Base-by-base conservation (phyloP, 2,888 invertebrate genomes). In the Chloromyia formosa region DNA sequence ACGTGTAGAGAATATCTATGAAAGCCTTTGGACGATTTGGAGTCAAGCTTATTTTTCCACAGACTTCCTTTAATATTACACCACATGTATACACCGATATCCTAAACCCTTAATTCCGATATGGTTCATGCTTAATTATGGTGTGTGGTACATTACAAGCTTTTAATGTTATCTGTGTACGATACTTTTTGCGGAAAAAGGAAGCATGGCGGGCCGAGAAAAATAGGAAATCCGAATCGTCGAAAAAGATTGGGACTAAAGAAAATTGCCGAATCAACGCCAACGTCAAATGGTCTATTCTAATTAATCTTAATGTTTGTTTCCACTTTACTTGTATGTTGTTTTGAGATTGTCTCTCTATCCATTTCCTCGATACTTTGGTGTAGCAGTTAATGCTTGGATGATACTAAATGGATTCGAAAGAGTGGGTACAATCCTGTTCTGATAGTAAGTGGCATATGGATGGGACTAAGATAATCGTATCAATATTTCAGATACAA, bases 241-340 rank as follows among this genome's bases (percentile, higher is more conserved):
- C 23, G 23, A 23, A 23, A 23, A 23, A 60, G 23, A 60, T 60
- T 60, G 14, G 1, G 27, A 12, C 60, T 60, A 22, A 23, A 23
- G 14, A 23, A 60, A 60, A 60, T 60, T 60, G 60, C 60, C 60
- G 60, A 60, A 60, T 60, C 60, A 60, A 60, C 23, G 60, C 60
- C 23, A 60, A 60, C 18, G 14, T 18, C 3, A 66, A 66, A 45
- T 66, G 66, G 66, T 20, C 45, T 18, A 20, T 66, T 45, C 42
- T 66, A 66, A 66, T 66, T 66, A 66, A 66, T 66, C 66, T 45
- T 66, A 45, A 66, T 66, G 66, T 66, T 66, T 22, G 22, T 22
- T 66, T 20, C 66, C 20, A 45, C 49, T 66, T 45, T 66, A 12
- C 23, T 60, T 60, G 20, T 58, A 22, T 60, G 56, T 10, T 18